phyloP scores from a whole-genome alignment of 2,888 invertebrate species.

The Saturnia pavonia region DNA sequence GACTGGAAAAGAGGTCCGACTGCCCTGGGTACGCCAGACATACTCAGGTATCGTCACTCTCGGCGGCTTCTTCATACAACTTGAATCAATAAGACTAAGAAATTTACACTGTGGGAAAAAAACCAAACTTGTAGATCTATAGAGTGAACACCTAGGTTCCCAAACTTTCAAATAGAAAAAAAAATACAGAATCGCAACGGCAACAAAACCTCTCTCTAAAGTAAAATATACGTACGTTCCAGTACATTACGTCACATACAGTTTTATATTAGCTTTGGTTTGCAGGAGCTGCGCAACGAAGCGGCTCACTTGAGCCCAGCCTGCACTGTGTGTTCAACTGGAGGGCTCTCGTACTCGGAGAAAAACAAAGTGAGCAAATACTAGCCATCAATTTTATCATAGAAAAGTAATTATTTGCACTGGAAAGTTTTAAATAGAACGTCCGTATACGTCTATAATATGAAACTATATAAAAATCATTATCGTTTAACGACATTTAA shows the following conservation, averaged over 20 bases:
- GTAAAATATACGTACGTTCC: slow-evolving; percentile 23
- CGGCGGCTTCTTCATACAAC: no score
- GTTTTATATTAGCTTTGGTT: slow-evolving; percentile 65
- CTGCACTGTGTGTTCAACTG: slow-evolving; percentile 61
- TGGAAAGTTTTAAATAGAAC: slow-evolving; percentile 35
- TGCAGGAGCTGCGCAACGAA: slow-evolving; percentile 51
- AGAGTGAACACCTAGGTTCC: neutral
- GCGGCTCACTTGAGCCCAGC: slow-evolving; percentile 62
- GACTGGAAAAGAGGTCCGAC: no score
- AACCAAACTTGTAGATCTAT: neutral
- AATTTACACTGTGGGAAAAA: neutral
- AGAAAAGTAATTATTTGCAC: slow-evolving; percentile 58
- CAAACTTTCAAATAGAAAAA: neutral
- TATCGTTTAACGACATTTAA: no score
- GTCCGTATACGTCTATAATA: no score
- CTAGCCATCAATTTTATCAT: slow-evolving; percentile 53
- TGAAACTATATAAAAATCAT: no score
- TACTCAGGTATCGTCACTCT: no score
- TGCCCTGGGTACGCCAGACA: no score
- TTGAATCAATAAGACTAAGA: no score
- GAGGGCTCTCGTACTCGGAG: slow-evolving; percentile 62
- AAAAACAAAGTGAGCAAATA: slow-evolving; percentile 76
- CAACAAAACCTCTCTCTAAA: slow-evolving; percentile 14
- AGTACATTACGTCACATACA: slow-evolving; percentile 55
- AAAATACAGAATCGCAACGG: neutral